Base-by-base conservation (phyloP, 2,113 vertebrate species). In the Oceanites oceanicus region DNA sequence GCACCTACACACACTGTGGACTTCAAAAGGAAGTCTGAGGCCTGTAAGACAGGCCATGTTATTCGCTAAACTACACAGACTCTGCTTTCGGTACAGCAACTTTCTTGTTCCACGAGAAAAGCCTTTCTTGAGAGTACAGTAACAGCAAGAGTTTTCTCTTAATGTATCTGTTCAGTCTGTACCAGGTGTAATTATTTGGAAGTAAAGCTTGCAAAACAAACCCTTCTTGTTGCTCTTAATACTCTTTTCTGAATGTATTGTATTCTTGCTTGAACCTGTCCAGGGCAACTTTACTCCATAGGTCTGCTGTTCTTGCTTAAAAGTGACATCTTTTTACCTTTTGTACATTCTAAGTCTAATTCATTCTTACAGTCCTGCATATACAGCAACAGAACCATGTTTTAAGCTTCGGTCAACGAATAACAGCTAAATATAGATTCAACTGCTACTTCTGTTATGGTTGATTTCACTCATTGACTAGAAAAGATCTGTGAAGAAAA, bases 181-280 rank as follows among this genome's bases (percentile, higher is more conserved):
- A 94, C 38, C 66, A 44, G 84, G 49, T 97, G 77, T 94, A 93
- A 93, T 81, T 89, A 88, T 61, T 75, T 90, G 67, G 53, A 96
- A 96, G 96, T 95, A 96, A 97, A 97, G 90, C 84, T 96, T 95
- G 81, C 70, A 94, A 92, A 96, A 61, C 66, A 79, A 96, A 82
- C 25, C 13, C n/a, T 75, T 68, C 59, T 94, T 73, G 70, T 95
- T 2, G 2, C 58, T 93, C 53, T 85, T 72, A 29, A 50, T 91
- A 34, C 16, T 7, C 47, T 92, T 87, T 68, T n/a, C 53, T 91
- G 36, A 56, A 58, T 49, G 30, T 81, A 44, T 36, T 68, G 27
- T 72, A 40, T 72, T 68, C 44, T 94, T 78, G 56, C 36, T 85
- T 49, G 30, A 86, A 79, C 52, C 34, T 79, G 10, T 73, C 34